Conservation (phyloP, 2,113 vertebrate species). For the Brevimyrus niger region DNA sequence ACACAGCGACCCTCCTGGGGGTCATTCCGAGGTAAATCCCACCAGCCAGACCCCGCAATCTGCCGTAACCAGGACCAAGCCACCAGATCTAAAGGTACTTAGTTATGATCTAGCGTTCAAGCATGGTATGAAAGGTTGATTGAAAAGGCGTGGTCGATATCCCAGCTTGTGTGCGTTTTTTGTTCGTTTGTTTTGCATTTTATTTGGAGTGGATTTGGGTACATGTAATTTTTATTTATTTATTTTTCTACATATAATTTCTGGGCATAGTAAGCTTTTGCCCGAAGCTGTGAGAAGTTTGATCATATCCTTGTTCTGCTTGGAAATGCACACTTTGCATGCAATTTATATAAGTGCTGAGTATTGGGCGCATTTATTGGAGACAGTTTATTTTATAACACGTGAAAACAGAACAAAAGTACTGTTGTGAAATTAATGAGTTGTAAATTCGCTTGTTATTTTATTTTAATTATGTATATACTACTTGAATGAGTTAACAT, state of each 20-base stretch:
- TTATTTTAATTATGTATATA: not conserved
- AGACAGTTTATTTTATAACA: not conserved
- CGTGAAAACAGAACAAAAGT: not conserved
- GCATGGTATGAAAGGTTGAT: not conserved
- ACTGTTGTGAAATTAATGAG: not conserved
- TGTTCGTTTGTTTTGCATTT: not conserved
- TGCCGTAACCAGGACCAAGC: constrained; percentile 52
- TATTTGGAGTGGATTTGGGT: not conserved
- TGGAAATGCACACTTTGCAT: not conserved
- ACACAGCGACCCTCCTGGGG: constrained; percentile 52
- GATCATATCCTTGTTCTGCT: not conserved
- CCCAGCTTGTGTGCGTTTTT: not conserved
- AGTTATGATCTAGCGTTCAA: not conserved
- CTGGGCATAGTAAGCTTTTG: not conserved
- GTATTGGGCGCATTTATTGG: not conserved
- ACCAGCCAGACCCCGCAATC: constrained; percentile 37
- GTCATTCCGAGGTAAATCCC: constrained; percentile 46
- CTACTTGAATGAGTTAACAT: not conserved
- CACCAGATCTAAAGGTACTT: constrained; percentile 70
- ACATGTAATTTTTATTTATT: not conserved
- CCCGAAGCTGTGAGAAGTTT: not conserved
- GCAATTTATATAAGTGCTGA: not conserved
- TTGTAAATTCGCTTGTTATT: not conserved
- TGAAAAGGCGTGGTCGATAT: constrained; percentile 11
- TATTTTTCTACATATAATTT: not conserved